Base-by-base conservation (phyloP, 2,888 invertebrate genomes). In the Argynnis bischoffii region DNA sequence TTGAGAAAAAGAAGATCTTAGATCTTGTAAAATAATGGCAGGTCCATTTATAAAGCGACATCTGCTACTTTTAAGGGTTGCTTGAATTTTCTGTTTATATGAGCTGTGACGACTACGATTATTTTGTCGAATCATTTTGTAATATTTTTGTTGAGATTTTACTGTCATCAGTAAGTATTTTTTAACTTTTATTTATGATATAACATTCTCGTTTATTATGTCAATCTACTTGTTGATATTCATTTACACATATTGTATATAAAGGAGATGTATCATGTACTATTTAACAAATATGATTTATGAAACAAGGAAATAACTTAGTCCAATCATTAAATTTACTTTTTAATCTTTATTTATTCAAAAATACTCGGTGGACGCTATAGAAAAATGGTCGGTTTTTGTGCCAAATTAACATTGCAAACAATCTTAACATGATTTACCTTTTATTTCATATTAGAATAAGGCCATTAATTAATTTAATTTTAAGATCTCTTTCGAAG, bases 1-100 rank as follows among this genome's bases (percentile, higher is more conserved):
- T 73, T 86, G 13, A 78, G 75, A 50, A 81, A 78, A 69, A 75
- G 53, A 53, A 55, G 55, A 46, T 2, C 50, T 41, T 16, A 61
- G 63, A 55, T 63, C 14, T 26, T 60, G 21, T 51, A n/a, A 41
- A 50, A 35, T 16, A 63, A 72, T 56, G 66, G 67, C 66, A 46
- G 63, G 55, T 41, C 59, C 41, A 18, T 69, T 61, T 55, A 46
- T 15, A 13, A 31, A 60, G 14, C 61, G 66, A 14, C 57, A 51
- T 54, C 46, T 61, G 14, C 35, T 41, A 8, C 35, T 61, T 51
- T 61, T 14, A 14, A 3, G 50, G 50, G 5, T 51, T 8, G 16
- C 6, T 5, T 15, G 8, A 18, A 18, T 15, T 69, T 69, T 64
- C 6, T 26, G 13, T 63, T 69, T 70, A 63, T 31, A 64, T n/a